phyloP scores from a whole-genome alignment of 2,888 invertebrate species.

The Gnatocerus cornutus region DNA sequence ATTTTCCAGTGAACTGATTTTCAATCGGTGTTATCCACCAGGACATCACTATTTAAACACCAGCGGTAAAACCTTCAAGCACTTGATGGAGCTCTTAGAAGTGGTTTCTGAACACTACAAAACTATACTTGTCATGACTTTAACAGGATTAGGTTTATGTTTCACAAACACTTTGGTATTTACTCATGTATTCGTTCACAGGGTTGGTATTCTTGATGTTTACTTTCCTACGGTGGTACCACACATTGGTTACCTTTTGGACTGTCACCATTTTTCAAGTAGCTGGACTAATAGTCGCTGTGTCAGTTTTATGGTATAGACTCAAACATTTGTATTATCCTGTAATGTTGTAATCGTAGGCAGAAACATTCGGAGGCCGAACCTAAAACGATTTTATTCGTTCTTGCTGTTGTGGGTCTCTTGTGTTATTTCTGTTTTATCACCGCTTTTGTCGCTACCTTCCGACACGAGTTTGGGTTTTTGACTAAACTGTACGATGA shows the following conservation, averaged over 20 bases:
- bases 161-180: neutral
- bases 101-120: neutral
- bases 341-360: slow-evolving; percentile 2
- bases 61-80: slow-evolving; percentile 7
- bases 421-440: slow-evolving; percentile 7
- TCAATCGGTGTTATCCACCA: slow-evolving; percentile 23
- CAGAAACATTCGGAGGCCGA: slow-evolving; percentile 4
- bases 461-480: slow-evolving; percentile 1
- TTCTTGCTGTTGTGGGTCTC: neutral
- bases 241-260: neutral
- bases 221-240: neutral
- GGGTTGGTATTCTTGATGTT: neutral
- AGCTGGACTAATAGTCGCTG: too few relatives aligned
- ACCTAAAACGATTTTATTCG: neutral
- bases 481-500: slow-evolving; percentile 4
- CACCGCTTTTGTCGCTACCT: neutral
- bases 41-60: neutral
- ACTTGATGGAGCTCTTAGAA: slow-evolving; percentile 10
- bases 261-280: neutral
- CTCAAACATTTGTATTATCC: too few relatives aligned
- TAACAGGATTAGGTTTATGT: slow-evolving; percentile 12
- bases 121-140: slow-evolving; percentile 10
- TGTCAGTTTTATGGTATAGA: too few relatives aligned
- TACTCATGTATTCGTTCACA: neutral
- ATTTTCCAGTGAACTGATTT: slow-evolving; percentile 20